Conservation (phyloP, 1,140 invertebrate genomes). For the Papilio glaucus region DNA sequence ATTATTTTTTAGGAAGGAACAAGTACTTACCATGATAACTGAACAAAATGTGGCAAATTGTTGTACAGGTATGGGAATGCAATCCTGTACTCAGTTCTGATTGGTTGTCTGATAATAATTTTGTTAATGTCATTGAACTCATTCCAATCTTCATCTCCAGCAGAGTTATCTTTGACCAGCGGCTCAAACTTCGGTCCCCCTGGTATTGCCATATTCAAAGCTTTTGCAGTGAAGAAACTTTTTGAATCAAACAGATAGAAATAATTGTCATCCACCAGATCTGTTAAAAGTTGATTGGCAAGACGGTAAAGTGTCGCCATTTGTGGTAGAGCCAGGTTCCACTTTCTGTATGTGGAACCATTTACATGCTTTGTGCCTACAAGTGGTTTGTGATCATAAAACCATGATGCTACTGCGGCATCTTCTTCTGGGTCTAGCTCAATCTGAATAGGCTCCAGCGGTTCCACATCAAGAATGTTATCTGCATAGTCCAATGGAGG, state of each 20-base stretch:
- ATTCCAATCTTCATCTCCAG: constrained; percentile 99
- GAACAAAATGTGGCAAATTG: constrained; percentile 98
- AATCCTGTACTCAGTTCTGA: constrained; percentile 99
- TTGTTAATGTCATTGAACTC: constrained; percentile 99
- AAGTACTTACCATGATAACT: constrained; percentile 93
- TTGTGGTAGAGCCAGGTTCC: constrained; percentile 97
- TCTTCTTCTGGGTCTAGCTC: constrained; percentile 99
- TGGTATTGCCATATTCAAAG: constrained; percentile 99
- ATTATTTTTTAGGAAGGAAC: not conserved
- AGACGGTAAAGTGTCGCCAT: constrained; percentile 98
- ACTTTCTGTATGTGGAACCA: constrained; percentile 97
- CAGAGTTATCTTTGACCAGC: constrained; percentile 98
- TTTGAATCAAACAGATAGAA: constrained; percentile 99
- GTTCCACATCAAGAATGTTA: constrained; percentile 99
- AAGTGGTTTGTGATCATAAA: constrained; percentile 99
- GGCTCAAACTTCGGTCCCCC: constrained; percentile 99
- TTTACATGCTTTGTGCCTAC: constrained; percentile 97
- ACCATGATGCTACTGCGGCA: constrained; percentile 95
- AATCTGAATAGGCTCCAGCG: constrained; percentile 99
- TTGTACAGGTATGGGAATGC: constrained; percentile 99
- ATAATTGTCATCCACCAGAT: constrained; percentile 99
- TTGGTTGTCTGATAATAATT: constrained; percentile 99
- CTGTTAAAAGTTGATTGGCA: constrained; percentile 99
- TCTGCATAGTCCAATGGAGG: constrained; percentile 99
- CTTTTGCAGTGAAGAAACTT: constrained; percentile 99